A percentile compares a stretch with the other conserved stretches of the same genome.
Evolutionary conservation across 1,140 invertebrate genomes (phyloP).

Genomic region (Hypothenemus hampei): DNA sequence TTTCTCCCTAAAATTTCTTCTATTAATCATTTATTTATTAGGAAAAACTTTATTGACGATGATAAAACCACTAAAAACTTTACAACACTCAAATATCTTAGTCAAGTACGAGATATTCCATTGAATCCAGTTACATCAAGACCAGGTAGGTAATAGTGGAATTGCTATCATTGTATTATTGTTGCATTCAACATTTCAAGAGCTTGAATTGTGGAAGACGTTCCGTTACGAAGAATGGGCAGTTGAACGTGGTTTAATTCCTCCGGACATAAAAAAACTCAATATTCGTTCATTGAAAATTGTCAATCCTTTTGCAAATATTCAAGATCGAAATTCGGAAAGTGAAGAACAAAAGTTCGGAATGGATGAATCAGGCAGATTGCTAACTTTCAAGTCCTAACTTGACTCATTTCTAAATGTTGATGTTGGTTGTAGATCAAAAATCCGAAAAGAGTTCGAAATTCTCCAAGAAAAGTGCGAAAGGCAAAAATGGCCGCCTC

Average conservation of each 20-base stretch:
- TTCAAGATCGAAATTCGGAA: too few species aligned
- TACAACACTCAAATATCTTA: slow-evolving; percentile 32
- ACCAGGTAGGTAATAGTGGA: slow-evolving; percentile 26
- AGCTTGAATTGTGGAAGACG: slow-evolving; percentile 26
- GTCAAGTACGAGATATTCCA: slow-evolving; percentile 40
- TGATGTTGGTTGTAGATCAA: slow-evolving; percentile 7
- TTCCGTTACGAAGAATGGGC: slow-evolving; percentile 47
- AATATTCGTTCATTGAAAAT: slow-evolving; percentile 19
- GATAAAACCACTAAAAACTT: background rate
- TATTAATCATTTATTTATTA: background rate
- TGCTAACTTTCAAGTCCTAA: background rate
- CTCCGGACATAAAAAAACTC: slow-evolving; percentile 24
- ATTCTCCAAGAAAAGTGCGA: slow-evolving; percentile 14
- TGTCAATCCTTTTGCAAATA: slow-evolving; percentile 22
- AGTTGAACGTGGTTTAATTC: slow-evolving; percentile 33
- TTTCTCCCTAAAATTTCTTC: too few species aligned
- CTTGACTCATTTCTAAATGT: too few species aligned
- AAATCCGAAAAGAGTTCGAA: slow-evolving; percentile 19
- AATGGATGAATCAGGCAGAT: slow-evolving; percentile 1
- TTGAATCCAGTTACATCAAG: slow-evolving; percentile 36
- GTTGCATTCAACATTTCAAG: slow-evolving; percentile 7
- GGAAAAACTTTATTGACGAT: background rate
- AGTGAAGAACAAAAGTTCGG: too few species aligned
- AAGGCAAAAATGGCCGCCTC: slow-evolving; percentile 2
- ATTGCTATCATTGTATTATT: background rate